Evolutionary conservation across 2,797 vertebrate species (phyloP), one percentile per base, ranked within the genome.

Genomic region (Hybognathus amarus): DNA sequence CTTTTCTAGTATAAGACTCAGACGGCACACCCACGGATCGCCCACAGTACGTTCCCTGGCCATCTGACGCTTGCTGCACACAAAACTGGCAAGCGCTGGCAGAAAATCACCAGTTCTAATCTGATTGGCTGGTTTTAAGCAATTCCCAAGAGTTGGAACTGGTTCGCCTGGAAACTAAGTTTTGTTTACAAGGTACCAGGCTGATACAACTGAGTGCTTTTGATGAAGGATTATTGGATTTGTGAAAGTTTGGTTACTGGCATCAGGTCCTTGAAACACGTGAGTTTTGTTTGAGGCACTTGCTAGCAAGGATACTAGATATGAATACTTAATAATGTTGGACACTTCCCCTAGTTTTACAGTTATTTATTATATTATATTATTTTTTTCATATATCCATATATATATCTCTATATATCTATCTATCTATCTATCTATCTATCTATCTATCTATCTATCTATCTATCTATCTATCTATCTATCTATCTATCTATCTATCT

Each of bases 181-280:
- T 77, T 24, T 61, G 38, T 63, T 77, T 77, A 77, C 75, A 63
- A 45, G 33, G 73, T 56, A 17, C 33, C 2, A 2, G 15, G 56
- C 27, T 42, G 75, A 77, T 63, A 77, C 56, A 77, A 77, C n/a
- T 77, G 17, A 45, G 3, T 7, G 6, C 17, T 63, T 27, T 45
- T 77, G 10, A 77, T 77, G 56, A 27, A 24, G 56, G 75, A 63
- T 77, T 45, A 77, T 42, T 63, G 54, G 56, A 61, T 76, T 76
- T 59, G 52, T 22, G 22, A 76, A 59, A 59, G 73, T 76, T 74
- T 76, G 52, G 52, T 40, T 52, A 80, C 45, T 42, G 68, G 78
- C 40, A 17, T 68, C 22, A 36, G 22, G 36, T 56, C 52, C 8
- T 59, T 75, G 22, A 75, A 56, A 40, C 22, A 24, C 12, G 18